A percentile compares a stretch with the other conserved stretches of the same genome.
Evolutionary conservation across 2,888 invertebrate species (phyloP).

Genomic region (Trissoscelio sp.): DNA sequence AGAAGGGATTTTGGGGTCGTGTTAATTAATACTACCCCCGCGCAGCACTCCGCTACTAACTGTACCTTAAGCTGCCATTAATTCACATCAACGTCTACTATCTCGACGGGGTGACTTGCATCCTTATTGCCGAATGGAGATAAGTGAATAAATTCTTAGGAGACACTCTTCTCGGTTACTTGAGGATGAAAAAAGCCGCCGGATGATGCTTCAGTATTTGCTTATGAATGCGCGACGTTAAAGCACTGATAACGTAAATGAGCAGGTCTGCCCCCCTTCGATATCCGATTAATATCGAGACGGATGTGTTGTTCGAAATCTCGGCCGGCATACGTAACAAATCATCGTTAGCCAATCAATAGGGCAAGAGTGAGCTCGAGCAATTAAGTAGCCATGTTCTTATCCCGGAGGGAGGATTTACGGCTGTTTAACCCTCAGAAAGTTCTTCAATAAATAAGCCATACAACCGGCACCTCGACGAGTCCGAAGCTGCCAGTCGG

Average conservation of each 20-base stretch:
- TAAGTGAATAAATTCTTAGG: constrained; percentile 61
- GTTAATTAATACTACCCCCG: constrained; percentile 79
- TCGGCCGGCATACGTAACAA: constrained; percentile 68
- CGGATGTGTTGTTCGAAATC: constrained; percentile 37
- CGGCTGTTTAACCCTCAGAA: constrained; percentile 81
- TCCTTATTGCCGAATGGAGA: constrained; percentile 68
- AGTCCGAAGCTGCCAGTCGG: constrained; percentile 39
- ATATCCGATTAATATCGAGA: constrained; percentile 42
- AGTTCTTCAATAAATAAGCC: constrained; percentile 82
- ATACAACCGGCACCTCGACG: constrained; percentile 73
- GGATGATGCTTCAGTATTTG: constrained; percentile 40
- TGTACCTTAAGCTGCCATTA: constrained; percentile 82
- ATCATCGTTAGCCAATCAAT: constrained; percentile 79
- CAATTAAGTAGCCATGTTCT: constrained; percentile 80
- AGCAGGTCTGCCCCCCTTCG: background rate
- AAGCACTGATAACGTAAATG: constrained; percentile 41
- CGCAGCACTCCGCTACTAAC: constrained; percentile 72
- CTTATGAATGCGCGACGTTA: constrained; percentile 40
- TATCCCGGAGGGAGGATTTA: constrained; percentile 77
- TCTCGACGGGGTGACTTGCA: constrained; percentile 81
- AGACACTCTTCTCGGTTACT: constrained; percentile 40
- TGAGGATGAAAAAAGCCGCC: constrained; percentile 22
- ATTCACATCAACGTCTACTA: constrained; percentile 83
- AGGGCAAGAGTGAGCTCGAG: constrained; percentile 70
- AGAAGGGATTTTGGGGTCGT: constrained; percentile 82